phyloP scores from a whole-genome alignment of 2,113 vertebrate species.

The Labrus mixtus region DNA sequence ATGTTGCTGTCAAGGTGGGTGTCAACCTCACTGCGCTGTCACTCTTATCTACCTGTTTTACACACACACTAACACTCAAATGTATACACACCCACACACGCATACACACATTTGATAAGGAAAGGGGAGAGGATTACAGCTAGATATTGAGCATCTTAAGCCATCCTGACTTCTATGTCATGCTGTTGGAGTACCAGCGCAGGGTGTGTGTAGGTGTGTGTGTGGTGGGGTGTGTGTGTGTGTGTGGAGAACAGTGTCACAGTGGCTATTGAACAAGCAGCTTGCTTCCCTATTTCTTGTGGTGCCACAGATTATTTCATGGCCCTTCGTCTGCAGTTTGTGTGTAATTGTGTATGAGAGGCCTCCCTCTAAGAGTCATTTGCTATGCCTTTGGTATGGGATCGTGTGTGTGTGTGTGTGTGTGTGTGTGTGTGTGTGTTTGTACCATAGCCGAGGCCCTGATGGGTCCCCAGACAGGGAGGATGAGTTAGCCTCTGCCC shows the following conservation, averaged over 20 bases:
- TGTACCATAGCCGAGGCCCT: conserved; percentile 54
- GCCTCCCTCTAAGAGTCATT: conserved; percentile 64
- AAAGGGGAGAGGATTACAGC: conserved; percentile 60
- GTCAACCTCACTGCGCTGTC: conserved; percentile 52
- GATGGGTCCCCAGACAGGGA: conserved; percentile 73
- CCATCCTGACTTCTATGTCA: conserved; percentile 44
- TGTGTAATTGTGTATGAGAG: conserved; percentile 36
- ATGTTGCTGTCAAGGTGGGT: conserved; percentile 68
- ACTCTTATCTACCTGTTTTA: conserved; percentile 61
- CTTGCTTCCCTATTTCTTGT: conserved; percentile 62
- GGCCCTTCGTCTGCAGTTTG: conserved; percentile 63
- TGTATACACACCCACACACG: conserved; percentile 22
- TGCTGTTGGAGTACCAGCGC: conserved; percentile 16
- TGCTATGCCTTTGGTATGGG: conserved; percentile 54
- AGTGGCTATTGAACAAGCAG: conserved; percentile 41
- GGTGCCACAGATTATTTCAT: conserved; percentile 78
- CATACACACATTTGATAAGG: conserved; percentile 42
- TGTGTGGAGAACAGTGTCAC: conserved; percentile 13
- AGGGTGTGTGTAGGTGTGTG: conserved; percentile 38
- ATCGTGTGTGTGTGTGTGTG: conserved; percentile 24
- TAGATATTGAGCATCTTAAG: conserved; percentile 59
- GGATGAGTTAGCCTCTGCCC: conserved; percentile 81
- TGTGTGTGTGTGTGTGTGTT: conserved; percentile 25
- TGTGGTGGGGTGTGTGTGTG: conserved; percentile 30
- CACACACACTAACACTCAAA: conserved; percentile 18